Evolutionary conservation across 1,140 invertebrate genomes (phyloP).

Genomic region (Ylistrum balloti): DNA sequence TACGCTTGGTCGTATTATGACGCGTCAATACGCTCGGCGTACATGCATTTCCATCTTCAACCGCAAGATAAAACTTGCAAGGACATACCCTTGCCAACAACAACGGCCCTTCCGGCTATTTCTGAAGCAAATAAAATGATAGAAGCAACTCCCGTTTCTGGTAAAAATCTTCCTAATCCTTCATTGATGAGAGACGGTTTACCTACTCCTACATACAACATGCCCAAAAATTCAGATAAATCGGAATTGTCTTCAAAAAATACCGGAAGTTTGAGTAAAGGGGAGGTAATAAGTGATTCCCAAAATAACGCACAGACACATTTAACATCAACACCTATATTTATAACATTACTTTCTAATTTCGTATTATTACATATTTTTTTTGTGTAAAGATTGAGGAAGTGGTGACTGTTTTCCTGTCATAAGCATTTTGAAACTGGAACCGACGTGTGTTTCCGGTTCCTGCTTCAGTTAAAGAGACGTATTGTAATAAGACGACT

Average conservation of each 20-base stretch:
- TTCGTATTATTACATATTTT: background rate
- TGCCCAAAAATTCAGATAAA: background rate
- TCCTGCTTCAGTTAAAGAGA: too few species aligned
- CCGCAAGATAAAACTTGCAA: constrained; percentile 44
- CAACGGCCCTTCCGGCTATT: background rate
- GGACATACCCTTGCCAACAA: constrained; percentile 45
- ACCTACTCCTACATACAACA: background rate
- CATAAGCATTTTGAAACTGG: too few species aligned
- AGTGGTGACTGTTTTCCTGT: too few species aligned
- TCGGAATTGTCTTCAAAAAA: background rate
- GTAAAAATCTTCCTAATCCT: background rate
- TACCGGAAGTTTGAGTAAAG: background rate
- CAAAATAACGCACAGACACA: background rate
- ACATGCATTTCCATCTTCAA: constrained; percentile 40
- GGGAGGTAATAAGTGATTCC: background rate
- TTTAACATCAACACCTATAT: background rate
- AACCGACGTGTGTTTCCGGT: too few species aligned
- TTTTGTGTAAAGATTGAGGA: too few species aligned
- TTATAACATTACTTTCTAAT: background rate
- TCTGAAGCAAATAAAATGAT: background rate
- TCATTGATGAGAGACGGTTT: background rate
- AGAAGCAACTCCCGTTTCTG: background rate
- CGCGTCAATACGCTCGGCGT: constrained; percentile 20
- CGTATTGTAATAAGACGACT: too few species aligned
- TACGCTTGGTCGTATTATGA: constrained; percentile 56